Conservation (phyloP, 2,888 invertebrate species). For the Polymixis flavicincta region DNA sequence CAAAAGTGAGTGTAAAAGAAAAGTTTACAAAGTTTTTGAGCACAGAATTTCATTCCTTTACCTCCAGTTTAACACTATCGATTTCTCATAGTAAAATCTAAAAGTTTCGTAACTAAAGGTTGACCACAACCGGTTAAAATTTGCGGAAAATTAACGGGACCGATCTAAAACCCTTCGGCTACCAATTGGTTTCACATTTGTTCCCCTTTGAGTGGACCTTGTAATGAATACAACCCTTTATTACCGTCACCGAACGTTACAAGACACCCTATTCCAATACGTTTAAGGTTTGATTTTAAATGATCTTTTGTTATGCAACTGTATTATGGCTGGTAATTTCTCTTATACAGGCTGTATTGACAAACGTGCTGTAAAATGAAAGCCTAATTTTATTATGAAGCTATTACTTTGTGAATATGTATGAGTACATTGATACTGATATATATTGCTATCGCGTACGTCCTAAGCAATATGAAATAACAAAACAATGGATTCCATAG, state of each 20-base stretch:
- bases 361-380: constrained; percentile 78
- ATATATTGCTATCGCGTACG: neutral
- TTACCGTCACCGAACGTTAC: neutral
- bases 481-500: no score
- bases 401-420: constrained; percentile 69
- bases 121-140: constrained; percentile 39
- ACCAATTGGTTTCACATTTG: constrained; percentile 69
- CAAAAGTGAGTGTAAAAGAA: neutral
- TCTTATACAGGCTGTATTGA: constrained; percentile 62
- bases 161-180: constrained; percentile 61
- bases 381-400: constrained; percentile 80
- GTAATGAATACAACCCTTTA: constrained; percentile 23
- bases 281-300: constrained; percentile 18
- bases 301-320: neutral
- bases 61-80: neutral
- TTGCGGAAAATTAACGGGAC: constrained; percentile 55
- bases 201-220: constrained; percentile 59
- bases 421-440: constrained; percentile 20
- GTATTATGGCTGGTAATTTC: constrained; percentile 41
- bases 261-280: neutral
- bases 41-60: neutral
- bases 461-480: neutral
- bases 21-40: neutral
- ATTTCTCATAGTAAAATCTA: neutral
- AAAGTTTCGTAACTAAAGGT: constrained; percentile 8